Percentiles rank a stretch among this genome's conserved stretches.
phyloP scores from a whole-genome alignment of 2,797 vertebrate species.

The Siniperca scherzeri region DNA sequence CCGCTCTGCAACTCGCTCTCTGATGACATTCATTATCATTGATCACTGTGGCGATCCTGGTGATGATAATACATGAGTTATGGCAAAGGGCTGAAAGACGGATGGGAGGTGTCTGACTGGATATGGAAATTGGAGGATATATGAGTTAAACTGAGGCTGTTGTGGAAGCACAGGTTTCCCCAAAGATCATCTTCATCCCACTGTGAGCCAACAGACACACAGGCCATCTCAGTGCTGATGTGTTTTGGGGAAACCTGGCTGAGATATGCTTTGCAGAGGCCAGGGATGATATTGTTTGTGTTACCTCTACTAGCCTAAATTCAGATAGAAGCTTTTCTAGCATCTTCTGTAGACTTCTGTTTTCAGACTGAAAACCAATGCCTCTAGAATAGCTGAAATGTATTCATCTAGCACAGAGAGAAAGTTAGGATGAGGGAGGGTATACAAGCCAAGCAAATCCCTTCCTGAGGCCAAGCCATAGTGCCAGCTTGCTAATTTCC shows the following conservation, averaged over 20 bases:
- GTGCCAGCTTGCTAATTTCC: conserved; percentile 47
- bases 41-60: conserved; percentile 56
- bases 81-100: conserved; percentile 42
- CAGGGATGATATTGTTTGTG: not conserved
- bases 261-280: not conserved
- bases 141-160: conserved; percentile 38
- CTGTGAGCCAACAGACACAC: conserved; percentile 15
- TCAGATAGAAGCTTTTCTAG: not conserved
- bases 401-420: conserved; percentile 31
- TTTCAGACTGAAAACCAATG: conserved; percentile 7
- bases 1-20: conserved; percentile 21
- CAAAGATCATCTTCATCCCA: conserved; percentile 6
- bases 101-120: conserved; percentile 45
- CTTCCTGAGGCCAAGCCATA: conserved; percentile 49
- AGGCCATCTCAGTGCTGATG: not conserved
- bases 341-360: conserved; percentile 2
- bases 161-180: conserved; percentile 16
- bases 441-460: conserved; percentile 36
- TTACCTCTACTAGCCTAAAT: not conserved
- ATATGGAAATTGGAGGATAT: conserved; percentile 30
- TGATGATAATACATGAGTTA: conserved; percentile 59
- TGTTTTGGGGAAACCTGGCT: not conserved
- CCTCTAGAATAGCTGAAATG: not conserved
- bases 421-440: not conserved
- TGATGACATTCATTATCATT: conserved; percentile 70